Base-by-base conservation (phyloP, 2,113 vertebrate species). In the Centropus bengalensis region DNA sequence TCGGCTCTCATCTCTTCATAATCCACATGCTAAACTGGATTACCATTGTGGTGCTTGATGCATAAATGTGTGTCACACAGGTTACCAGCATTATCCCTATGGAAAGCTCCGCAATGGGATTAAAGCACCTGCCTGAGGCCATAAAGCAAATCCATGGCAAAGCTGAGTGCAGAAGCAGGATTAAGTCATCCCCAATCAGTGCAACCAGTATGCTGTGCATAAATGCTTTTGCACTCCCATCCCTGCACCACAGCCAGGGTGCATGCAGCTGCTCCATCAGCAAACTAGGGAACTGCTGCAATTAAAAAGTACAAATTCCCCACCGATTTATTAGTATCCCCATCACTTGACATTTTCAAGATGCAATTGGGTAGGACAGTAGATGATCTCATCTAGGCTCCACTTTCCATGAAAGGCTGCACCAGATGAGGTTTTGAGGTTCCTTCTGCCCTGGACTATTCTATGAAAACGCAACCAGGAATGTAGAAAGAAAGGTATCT, bases 391-490 rank as follows among this genome's bases (percentile, higher is more conserved):
- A 52, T 21, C 23, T 38, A 38, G 44, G 6, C 10, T 83, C 64
- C 36, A 13, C 3, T 21, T 74, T 45, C 55, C 8, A 30, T 1
- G 4, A 81, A 60, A 77, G 0, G 0, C 0, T 47, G 27, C 12
- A 58, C 13, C 12, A 69, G 49, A 69, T 11, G 9, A 23, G 38
- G 21, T 69, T 54, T 51, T 1, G 2, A 64, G 63, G 17, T 51
- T 27, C 45, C n/a, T 51, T 74, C 36, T 55, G 84, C 16, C 16
- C n/a, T 23, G 20, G 5, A 10, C 9, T 70, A 5, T 10, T 66
- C 40, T 23, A 45, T 13, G 5, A 70, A 78, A 77, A 82, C 33
- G 0, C 22, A 62, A 27, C 9, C 20, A 15, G 7, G 58, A 80
- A 22, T 2, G 12, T 20, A 45, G 28, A 10, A 40, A 2, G 1